Percentiles rank a stretch among this genome's conserved stretches.
These are phyloP conservation scores for Talpa occidentalis DNA, from an alignment of 2,113 vertebrate genomes.

Conservation along the genomic window DNA sequence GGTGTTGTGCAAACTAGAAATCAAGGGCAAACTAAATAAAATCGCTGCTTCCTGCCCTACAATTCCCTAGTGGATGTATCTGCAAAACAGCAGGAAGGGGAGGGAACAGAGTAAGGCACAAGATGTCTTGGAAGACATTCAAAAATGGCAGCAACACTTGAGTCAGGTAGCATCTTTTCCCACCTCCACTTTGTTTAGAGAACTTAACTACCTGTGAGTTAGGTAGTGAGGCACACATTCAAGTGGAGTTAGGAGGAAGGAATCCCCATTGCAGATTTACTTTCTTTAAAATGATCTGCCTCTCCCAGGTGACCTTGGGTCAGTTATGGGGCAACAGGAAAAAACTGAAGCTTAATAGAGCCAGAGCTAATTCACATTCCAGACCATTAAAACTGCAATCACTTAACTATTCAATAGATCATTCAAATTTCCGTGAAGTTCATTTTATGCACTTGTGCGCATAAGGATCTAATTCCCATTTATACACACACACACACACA, in stretches of 20 bases:
- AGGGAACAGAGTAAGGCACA: constrained; percentile 34
- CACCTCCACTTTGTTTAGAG: background rate
- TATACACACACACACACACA: background rate
- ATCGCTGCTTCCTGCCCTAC: constrained; percentile 47
- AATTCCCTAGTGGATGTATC: constrained; percentile 38
- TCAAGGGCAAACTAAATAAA: constrained; percentile 22
- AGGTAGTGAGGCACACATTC: rapidly evolving
- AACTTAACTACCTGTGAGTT: no score
- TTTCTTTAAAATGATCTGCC: background rate
- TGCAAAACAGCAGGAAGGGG: constrained; percentile 79
- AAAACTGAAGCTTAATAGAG: rapidly evolving
- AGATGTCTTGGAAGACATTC: constrained; percentile 21
- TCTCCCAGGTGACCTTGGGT: background rate
- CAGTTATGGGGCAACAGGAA: rapidly evolving
- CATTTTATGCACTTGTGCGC: background rate
- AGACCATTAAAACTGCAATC: rapidly evolving
- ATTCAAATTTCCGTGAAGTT: background rate
- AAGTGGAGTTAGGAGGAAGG: background rate
- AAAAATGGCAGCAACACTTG: background rate
- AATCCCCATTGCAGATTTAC: rapidly evolving
- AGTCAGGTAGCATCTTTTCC: background rate
- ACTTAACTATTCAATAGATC: background rate
- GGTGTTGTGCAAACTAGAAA: background rate
- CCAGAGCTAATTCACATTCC: rapidly evolving
- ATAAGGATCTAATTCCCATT: no score